Conservation (phyloP, 2,797 vertebrate genomes). For the Falco peregrinus region DNA sequence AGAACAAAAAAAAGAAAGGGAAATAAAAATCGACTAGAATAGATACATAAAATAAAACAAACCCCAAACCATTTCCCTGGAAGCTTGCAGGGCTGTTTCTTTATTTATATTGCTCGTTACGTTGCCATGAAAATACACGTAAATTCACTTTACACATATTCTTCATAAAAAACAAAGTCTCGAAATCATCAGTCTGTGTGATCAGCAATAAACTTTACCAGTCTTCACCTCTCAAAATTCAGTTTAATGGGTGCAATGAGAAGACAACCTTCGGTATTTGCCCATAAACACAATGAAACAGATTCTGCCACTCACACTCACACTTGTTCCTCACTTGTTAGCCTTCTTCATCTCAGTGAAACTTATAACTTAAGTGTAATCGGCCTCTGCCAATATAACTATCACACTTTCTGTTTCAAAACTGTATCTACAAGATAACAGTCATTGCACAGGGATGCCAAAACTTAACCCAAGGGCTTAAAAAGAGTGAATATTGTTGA, state of each 20-base stretch:
- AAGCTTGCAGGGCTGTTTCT: neutral
- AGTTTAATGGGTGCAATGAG: neutral
- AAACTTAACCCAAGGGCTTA: neutral
- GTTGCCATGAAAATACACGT: neutral
- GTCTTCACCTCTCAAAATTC: neutral
- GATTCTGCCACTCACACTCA: neutral
- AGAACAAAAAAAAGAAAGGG: neutral
- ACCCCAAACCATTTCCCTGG: neutral
- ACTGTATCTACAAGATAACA: neutral
- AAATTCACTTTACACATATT: neutral
- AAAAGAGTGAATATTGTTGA: neutral
- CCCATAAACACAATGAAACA: neutral
- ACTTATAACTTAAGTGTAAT: neutral
- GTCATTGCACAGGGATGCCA: neutral
- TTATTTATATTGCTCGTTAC: neutral
- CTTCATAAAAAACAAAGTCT: neutral
- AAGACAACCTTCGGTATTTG: neutral
- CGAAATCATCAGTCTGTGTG: neutral
- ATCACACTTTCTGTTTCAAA: neutral
- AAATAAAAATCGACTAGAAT: neutral
- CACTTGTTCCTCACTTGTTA: neutral
- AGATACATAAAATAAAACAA: neutral
- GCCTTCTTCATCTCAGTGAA: neutral
- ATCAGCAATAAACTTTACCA: neutral
- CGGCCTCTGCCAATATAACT: neutral